These are phyloP conservation scores for Megaceryle torquata DNA, from an alignment of 2,113 vertebrate species.

Conservation along the genomic window DNA sequence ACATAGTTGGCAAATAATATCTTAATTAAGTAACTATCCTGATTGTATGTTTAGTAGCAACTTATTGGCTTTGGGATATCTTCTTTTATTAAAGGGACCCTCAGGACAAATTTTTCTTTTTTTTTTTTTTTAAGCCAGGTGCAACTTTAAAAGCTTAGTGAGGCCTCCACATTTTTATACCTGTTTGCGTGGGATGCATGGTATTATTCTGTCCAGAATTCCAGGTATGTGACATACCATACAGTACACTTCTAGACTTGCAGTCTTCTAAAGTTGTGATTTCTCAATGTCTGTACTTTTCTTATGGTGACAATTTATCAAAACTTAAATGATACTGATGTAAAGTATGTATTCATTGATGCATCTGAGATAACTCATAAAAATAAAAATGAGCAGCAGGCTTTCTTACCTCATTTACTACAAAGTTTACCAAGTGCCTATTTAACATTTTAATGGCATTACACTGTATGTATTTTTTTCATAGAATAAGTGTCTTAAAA, in stretches of 20 bases:
- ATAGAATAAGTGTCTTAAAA: background rate
- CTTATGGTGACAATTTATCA: background rate
- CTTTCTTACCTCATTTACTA: background rate
- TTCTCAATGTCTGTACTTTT: background rate
- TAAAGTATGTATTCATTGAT: background rate
- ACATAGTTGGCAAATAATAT: slow-evolving; percentile 1
- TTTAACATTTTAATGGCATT: background rate
- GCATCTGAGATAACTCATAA: background rate
- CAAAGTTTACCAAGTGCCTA: background rate
- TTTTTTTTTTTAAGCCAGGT: slow-evolving; percentile 30
- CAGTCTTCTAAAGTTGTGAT: slow-evolving; percentile 21
- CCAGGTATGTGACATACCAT: slow-evolving; percentile 35
- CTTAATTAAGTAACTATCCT: background rate
- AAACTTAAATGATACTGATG: background rate
- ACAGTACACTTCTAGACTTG: slow-evolving; percentile 42
- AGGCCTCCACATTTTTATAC: slow-evolving; percentile 33
- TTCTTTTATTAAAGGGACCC: slow-evolving; percentile 15
- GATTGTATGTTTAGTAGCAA: background rate
- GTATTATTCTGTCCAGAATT: slow-evolving; percentile 55
- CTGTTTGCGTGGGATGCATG: background rate
- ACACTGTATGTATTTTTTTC: background rate
- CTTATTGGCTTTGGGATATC: slow-evolving; percentile 18
- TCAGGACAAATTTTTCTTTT: background rate
- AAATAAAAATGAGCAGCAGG: background rate
- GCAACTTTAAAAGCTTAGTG: slow-evolving; percentile 38